These are phyloP conservation scores for Holotrichia oblita DNA, from an alignment of 1,140 invertebrate species.

Conservation along the genomic window DNA sequence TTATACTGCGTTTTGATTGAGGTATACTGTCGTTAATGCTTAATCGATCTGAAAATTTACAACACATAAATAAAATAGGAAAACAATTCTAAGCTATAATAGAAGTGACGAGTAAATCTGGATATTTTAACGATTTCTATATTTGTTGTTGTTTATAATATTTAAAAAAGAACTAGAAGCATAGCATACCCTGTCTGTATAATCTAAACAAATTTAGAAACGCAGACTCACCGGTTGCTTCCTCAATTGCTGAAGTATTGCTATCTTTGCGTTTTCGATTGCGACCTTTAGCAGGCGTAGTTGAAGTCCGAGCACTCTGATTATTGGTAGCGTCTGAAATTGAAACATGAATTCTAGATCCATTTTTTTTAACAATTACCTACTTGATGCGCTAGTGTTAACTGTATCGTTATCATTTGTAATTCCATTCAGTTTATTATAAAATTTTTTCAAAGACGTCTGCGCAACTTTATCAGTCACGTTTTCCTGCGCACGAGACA, in stretches of 20 bases:
- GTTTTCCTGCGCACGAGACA: background rate
- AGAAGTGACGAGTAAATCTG: too few relatives aligned
- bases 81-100: too few relatives aligned
- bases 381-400: background rate
- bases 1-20: background rate
- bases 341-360: background rate
- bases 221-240: background rate
- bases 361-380: background rate
- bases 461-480: background rate
- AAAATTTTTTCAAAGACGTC: background rate
- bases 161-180: background rate
- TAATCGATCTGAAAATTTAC: background rate
- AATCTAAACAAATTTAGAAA: background rate
- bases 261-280: background rate
- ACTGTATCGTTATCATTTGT: conserved; percentile 3
- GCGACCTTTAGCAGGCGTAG: background rate
- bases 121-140: too few relatives aligned
- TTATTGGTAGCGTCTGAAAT: background rate
- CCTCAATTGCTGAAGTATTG: background rate
- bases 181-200: background rate
- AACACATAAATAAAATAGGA: background rate
- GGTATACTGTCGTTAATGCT: background rate
- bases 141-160: too few relatives aligned
- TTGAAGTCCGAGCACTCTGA: background rate
- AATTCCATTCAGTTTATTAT: background rate